Percentiles rank a stretch among this genome's conserved stretches.
Evolutionary conservation across 1,140 invertebrate genomes (phyloP).

Genomic region (Drosophila burlai): DNA sequence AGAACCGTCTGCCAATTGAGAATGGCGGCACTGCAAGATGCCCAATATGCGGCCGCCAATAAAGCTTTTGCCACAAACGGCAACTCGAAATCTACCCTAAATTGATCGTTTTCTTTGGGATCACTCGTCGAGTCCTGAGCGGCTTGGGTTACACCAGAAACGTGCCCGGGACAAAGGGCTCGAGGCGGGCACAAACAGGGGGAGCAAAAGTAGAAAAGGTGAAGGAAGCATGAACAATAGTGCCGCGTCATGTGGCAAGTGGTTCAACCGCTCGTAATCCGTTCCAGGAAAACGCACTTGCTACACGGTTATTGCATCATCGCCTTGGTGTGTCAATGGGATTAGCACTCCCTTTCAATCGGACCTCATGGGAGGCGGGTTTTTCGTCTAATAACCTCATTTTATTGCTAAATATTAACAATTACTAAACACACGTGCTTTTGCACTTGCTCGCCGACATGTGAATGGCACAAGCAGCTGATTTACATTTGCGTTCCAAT

Average conservation of each 20-base stretch:
- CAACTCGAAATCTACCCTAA: neutral
- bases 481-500: neutral
- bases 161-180: slow-evolving; percentile 64
- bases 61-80: neutral
- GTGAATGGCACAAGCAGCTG: neutral
- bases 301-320: slow-evolving; percentile 67
- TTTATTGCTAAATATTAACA: neutral
- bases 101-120: slow-evolving; percentile 12
- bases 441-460: neutral
- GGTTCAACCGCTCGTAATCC: slow-evolving; percentile 72
- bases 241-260: slow-evolving; percentile 71
- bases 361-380: slow-evolving; percentile 19
- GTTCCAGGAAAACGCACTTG: slow-evolving; percentile 21
- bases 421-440: neutral
- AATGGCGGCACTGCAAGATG: neutral
- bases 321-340: slow-evolving; percentile 43
- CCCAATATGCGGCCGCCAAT: neutral
- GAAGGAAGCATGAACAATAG: slow-evolving; percentile 18
- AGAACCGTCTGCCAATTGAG: too few relatives aligned
- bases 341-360: slow-evolving; percentile 58
- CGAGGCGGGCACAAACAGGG: slow-evolving; percentile 7
- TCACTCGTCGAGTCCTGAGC: slow-evolving; percentile 37
- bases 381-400: slow-evolving; percentile 14
- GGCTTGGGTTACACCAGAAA: slow-evolving; percentile 67
- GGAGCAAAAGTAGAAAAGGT: neutral